These are phyloP conservation scores for Entomobrya multifasciata DNA, from an alignment of 2,888 invertebrate genomes.

Conservation along the genomic window DNA sequence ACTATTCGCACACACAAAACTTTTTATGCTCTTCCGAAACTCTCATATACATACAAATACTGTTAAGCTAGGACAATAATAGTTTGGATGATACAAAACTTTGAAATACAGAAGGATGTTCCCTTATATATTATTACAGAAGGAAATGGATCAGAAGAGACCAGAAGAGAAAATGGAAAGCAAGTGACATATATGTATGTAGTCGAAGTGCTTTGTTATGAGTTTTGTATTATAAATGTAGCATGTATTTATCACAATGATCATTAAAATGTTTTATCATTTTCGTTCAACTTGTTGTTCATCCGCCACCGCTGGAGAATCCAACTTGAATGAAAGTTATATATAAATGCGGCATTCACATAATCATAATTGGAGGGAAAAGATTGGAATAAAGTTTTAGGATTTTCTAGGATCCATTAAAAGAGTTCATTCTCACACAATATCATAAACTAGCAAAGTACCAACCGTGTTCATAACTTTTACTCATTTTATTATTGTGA, in stretches of 20 bases:
- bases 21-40: slow-evolving; percentile 43
- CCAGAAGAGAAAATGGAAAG: background rate
- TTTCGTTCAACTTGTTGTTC: slow-evolving; percentile 60
- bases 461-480: slow-evolving; percentile 56
- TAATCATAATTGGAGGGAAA: slow-evolving; percentile 34
- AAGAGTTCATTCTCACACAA: background rate
- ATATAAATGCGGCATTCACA: background rate
- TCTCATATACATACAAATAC: slow-evolving; percentile 4
- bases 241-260: slow-evolving; percentile 34
- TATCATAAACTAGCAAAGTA: background rate
- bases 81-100: too few relatives aligned
- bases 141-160: slow-evolving; percentile 34
- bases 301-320: background rate
- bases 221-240: too few relatives aligned
- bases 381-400: background rate
- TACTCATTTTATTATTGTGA: slow-evolving; percentile 36
- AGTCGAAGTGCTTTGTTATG: too few relatives aligned
- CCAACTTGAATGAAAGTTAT: background rate
- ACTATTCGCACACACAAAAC: slow-evolving; percentile 44
- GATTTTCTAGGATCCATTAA: slow-evolving; percentile 61
- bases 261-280: slow-evolving; percentile 46
- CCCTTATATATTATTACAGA: slow-evolving; percentile 3
- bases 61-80: too few relatives aligned
- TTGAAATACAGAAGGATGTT: background rate
- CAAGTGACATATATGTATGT: slow-evolving; percentile 31